Evolutionary conservation across 1,140 invertebrate species (phyloP).

Genomic region (Armadillidium nasatum): DNA sequence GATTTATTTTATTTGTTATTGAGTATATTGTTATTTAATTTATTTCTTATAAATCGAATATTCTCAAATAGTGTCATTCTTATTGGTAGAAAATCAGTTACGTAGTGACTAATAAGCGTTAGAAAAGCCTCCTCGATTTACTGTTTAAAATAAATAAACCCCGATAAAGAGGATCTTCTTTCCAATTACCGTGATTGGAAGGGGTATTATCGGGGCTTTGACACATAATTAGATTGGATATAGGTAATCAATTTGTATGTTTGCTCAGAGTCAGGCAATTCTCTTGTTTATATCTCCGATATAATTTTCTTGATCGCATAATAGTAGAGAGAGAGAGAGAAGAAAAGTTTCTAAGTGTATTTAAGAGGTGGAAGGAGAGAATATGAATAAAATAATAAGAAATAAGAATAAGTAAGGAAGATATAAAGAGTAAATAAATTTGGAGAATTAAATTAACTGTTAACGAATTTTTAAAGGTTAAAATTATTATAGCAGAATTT

Average conservation of each 20-base stretch:
- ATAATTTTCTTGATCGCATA: slow-evolving; percentile 3
- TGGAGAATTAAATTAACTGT: too few relatives aligned
- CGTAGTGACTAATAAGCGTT: too few relatives aligned
- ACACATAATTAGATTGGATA: slow-evolving; percentile 5
- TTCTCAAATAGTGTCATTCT: too few relatives aligned
- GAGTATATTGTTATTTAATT: too few relatives aligned
- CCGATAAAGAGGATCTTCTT: not conserved
- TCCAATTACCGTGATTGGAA: slow-evolving; percentile 8
- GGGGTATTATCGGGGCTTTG: not conserved
- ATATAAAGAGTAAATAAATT: too few relatives aligned
- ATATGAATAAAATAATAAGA: not conserved
- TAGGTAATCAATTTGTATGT: slow-evolving; percentile 10
- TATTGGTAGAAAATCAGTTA: too few relatives aligned
- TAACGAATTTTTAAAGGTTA: too few relatives aligned
- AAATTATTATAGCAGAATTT: too few relatives aligned
- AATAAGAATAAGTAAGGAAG: not conserved
- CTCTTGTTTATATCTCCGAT: slow-evolving; percentile 4
- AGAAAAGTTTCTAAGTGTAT: not conserved
- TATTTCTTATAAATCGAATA: too few relatives aligned
- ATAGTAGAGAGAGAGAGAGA: not conserved
- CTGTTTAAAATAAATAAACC: not conserved
- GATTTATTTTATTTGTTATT: too few relatives aligned
- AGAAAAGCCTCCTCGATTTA: not conserved
- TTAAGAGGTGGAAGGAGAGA: not conserved
- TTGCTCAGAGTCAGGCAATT: slow-evolving; percentile 7